Evolutionary conservation across 2,797 vertebrate species (phyloP), one percentile per base, ranked within the genome.

Genomic region (Sternarchorhynchus goeldii): DNA sequence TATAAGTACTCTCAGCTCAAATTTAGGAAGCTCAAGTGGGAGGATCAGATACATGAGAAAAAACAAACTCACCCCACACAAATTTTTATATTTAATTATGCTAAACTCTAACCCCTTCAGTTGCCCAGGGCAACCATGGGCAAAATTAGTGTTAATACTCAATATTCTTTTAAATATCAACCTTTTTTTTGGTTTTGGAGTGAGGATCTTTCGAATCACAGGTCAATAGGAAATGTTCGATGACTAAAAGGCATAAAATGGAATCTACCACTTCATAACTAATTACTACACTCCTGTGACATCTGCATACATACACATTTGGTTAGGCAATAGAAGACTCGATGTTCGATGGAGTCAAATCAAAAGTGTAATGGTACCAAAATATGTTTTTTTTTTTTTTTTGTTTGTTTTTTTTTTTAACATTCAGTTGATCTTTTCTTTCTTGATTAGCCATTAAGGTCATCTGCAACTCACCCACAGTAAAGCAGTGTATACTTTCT

Each of bases 341-440:
- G 25, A 78, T 16, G 7, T 45, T 29, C 20, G 72, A 62, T 69
- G 56, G 58, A 74, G 16, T 41, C 29, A 69, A 69, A 85, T 73
- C 59, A 76, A 75, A 77, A 73, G 82, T 82, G 71, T 84, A 63
- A 80, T 87, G 88, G 87, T 86, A 90, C 86, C 85, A 81, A 34
- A 83, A 82, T 81, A 77, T 53, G 55, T 69, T 32, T 64, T 83
- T 81, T 25, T 82, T 79, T 55, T 88, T 88, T 81, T 25, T 82
- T 79, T 55, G n/a, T n/a, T n/a, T 53, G 55, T 69, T 32, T 64
- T 83, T 81, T 25, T 82, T 79, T 55, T 88, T 88, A 83, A 80
- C 60, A 73, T 83, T 74, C 67, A 78, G 41, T 36, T 73, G 45
- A 53, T 77, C 81, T 82, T 81, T 81, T 20, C 39, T 68, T 45